phyloP scores from a whole-genome alignment of 1,140 invertebrate genomes.

The Pseudomyrmex pallidus region DNA sequence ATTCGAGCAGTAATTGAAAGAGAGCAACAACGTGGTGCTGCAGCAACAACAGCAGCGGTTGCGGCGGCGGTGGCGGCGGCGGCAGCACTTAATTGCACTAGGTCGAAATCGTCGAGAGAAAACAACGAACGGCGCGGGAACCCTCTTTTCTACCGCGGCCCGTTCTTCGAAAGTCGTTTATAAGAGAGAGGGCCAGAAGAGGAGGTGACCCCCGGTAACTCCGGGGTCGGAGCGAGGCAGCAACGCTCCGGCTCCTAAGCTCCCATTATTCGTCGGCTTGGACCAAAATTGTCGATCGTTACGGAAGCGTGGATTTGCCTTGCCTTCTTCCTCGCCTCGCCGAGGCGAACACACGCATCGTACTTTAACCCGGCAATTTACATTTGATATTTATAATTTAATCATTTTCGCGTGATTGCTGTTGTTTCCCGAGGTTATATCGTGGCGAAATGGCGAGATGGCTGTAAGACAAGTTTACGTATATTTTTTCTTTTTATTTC shows the following conservation, averaged over 20 bases:
- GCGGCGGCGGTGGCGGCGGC: neutral
- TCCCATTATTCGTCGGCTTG: constrained; percentile 64
- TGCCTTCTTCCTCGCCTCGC: constrained; percentile 1
- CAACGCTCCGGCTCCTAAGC: constrained; percentile 63
- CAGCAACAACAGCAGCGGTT: constrained; percentile 23
- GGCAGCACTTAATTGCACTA: constrained; percentile 75
- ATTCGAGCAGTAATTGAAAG: constrained; percentile 74
- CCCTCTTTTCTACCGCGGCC: constrained; percentile 45
- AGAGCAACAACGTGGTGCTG: constrained; percentile 61
- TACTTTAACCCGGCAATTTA: constrained; percentile 46
- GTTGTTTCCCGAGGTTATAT: constrained; percentile 27
- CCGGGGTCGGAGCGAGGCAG: constrained; percentile 40
- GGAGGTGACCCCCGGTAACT: constrained; percentile 55
- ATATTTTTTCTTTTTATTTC: constrained; percentile 7
- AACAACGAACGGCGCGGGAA: constrained; percentile 50
- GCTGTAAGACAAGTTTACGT: constrained; percentile 7
- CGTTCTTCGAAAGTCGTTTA: constrained; percentile 77
- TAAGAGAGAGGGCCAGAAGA: constrained; percentile 43
- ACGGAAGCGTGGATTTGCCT: constrained; percentile 54
- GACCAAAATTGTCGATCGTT: constrained; percentile 62
- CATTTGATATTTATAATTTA: constrained; percentile 59
- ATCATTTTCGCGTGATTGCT: constrained; percentile 47
- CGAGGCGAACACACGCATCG: constrained; percentile 29
- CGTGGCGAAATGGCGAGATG: neutral
- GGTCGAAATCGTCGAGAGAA: constrained; percentile 73